A percentile compares a stretch with the other conserved stretches of the same genome.
These are phyloP conservation scores for Eurystomus glaucurus DNA, from an alignment of 2,797 vertebrate genomes.

Conservation along the genomic window DNA sequence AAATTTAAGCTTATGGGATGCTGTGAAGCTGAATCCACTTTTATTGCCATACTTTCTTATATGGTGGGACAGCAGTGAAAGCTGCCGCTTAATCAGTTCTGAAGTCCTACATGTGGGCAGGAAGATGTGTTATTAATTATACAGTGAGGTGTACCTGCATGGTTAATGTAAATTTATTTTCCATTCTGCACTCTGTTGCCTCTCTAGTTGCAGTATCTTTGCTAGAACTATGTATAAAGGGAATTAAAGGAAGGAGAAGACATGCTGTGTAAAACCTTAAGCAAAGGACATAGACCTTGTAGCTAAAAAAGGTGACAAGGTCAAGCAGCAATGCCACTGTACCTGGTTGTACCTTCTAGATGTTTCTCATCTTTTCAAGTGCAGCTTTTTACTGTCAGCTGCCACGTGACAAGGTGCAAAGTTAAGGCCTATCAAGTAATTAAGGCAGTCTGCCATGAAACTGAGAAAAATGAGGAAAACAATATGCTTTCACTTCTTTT, in stretches of 20 bases:
- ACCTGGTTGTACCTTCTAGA: background rate
- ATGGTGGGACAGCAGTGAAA: background rate
- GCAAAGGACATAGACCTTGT: background rate
- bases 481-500: background rate
- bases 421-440: background rate
- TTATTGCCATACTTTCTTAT: background rate
- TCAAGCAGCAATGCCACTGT: background rate
- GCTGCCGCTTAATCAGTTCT: slow-evolving; percentile 24
- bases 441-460: background rate
- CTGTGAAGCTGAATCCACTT: slow-evolving; percentile 7
- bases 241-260: background rate
- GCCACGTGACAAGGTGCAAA: background rate
- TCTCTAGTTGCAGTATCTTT: background rate
- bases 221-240: background rate
- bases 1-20: background rate
- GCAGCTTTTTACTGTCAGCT: background rate
- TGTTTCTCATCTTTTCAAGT: background rate
- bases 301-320: background rate
- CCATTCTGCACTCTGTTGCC: background rate
- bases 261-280: background rate
- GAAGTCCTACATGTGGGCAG: background rate
- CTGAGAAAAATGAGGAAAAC: background rate
- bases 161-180: background rate
- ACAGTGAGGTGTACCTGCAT: background rate
- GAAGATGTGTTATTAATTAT: slow-evolving; percentile 18